Percentiles rank a stretch among this genome's conserved stretches.
Conservation (phyloP, 2,113 vertebrate genomes). For the Pelecanoides urinatrix region DNA sequence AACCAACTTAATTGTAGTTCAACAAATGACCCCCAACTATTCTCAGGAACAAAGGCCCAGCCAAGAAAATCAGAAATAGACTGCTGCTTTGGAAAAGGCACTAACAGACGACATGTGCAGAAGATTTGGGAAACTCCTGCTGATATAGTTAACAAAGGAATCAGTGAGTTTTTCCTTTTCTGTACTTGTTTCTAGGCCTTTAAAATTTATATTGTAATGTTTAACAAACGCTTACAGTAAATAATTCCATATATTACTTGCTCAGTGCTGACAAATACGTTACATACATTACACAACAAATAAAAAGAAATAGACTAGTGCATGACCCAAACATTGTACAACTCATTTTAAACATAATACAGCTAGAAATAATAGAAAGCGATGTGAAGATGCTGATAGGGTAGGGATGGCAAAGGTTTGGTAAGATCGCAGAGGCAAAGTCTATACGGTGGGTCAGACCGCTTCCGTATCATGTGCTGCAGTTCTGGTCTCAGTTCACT, state of each 20-base stretch:
- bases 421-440: background rate
- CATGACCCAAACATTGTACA: background rate
- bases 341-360: background rate
- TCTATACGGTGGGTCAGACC: background rate
- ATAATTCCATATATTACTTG: background rate
- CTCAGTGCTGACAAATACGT: accelerated
- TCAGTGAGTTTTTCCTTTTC: background rate
- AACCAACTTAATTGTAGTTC: background rate
- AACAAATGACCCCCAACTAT: background rate
- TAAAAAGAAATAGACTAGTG: background rate
- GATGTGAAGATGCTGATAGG: background rate
- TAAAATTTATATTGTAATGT: background rate
- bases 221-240: background rate
- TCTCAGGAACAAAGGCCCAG: background rate
- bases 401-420: background rate
- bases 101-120: background rate
- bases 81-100: background rate
- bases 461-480: accelerated
- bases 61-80: background rate
- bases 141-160: background rate
- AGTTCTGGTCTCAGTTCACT: background rate
- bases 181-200: background rate
- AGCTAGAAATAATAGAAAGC: background rate
- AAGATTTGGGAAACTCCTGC: background rate
- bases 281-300: background rate